A percentile compares a stretch with the other conserved stretches of the same genome.
These are phyloP conservation scores for Apodemia hepburni DNA, from an alignment of 2,888 invertebrate species.

Conservation along the genomic window DNA sequence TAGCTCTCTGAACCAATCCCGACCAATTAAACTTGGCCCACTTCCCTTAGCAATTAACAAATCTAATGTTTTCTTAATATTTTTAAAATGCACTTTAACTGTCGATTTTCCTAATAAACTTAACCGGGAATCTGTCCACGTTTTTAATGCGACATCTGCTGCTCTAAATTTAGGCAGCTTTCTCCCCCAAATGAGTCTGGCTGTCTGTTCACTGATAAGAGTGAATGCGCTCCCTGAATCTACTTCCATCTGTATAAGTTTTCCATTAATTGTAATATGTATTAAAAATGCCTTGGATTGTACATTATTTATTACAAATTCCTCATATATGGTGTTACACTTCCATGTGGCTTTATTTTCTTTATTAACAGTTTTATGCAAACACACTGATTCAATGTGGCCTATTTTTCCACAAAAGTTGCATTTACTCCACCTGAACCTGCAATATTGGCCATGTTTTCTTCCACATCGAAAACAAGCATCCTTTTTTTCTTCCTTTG, in stretches of 20 bases:
- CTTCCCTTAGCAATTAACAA: background rate
- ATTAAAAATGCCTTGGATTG: background rate
- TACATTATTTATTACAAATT: background rate
- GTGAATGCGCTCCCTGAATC: background rate
- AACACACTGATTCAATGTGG: background rate
- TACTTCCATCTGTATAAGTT: background rate
- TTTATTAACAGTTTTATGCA: background rate
- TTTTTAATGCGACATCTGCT: background rate
- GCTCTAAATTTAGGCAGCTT: background rate
- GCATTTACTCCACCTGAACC: background rate
- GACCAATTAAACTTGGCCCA: background rate
- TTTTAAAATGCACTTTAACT: too few species aligned
- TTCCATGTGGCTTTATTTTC: background rate
- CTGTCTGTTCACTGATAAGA: background rate
- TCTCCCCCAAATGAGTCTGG: background rate
- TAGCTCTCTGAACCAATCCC: background rate
- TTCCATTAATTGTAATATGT: background rate
- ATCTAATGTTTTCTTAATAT: background rate
- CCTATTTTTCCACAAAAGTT: background rate
- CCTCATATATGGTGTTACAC: background rate
- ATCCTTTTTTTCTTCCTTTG: background rate
- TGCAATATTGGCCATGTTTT: background rate
- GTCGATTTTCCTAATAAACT: too few species aligned
- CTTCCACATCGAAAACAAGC: background rate
- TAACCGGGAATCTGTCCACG: too few species aligned